These are phyloP conservation scores for Spatula versicolor DNA, from an alignment of 2,797 vertebrate species.

Conservation along the genomic window DNA sequence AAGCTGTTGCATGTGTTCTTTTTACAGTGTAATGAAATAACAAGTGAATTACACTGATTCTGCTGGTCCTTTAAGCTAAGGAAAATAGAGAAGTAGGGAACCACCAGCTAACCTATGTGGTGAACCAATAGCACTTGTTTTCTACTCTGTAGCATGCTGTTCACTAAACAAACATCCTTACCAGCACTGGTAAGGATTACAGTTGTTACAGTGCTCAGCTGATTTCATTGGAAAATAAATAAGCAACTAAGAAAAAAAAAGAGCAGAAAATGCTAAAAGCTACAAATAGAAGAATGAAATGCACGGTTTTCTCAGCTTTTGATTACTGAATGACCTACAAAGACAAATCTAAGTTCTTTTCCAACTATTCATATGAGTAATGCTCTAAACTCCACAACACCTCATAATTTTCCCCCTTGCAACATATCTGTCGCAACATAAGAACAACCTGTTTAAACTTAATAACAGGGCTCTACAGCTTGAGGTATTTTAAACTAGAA, in stretches of 20 bases:
- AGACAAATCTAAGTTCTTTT: not conserved
- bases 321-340: fast-evolving
- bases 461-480: not conserved
- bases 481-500: not conserved
- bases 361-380: not conserved
- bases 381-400: not conserved
- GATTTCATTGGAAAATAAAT: not conserved
- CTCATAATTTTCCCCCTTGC: not conserved
- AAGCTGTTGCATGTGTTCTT: not conserved
- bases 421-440: not conserved
- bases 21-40: not conserved
- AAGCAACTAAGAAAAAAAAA: not conserved
- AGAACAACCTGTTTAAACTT: not conserved
- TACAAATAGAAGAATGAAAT: not conserved
- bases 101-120: not conserved
- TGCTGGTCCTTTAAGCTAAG: not conserved
- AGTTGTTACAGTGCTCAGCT: not conserved
- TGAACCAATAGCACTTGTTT: not conserved
- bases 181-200: fast-evolving
- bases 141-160: not conserved
- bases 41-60: not conserved
- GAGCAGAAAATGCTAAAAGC: not conserved
- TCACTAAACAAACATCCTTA: not conserved
- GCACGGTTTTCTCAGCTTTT: not conserved
- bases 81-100: fast-evolving